Evolutionary conservation across 2,113 vertebrate species (phyloP), one percentile per base, ranked within the genome.

Genomic region (Peromyscus maniculatus): DNA sequence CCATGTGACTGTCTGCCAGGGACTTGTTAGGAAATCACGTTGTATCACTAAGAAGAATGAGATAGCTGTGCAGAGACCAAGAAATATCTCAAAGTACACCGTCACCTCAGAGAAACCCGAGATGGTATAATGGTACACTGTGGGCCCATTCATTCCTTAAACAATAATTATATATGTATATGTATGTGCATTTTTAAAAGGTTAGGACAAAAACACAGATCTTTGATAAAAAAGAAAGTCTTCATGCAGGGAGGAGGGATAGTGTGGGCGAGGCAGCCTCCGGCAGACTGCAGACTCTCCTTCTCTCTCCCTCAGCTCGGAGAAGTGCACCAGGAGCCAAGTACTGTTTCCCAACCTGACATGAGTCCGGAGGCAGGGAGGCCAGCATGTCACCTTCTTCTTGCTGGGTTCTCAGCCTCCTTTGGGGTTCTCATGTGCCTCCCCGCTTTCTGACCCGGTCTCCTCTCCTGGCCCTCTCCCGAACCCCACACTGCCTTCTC

Each of bases 131-230:
- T 43, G 39, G 89, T 43, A 71, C 78, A 55, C 64, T 19, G 67
- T 43, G 28, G 31, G 74, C 36, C 66, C 82, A 7, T 36, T 80
- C 66, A 89, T 66, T 93, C 78, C 64, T 91, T n/a, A 91, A 96
- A 87, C 77, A 80, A 86, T 80, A 57, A 79, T 93, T 93, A 92
- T 16, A 31, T 74, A 62, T 94, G 64, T 28, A 64, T 89, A 95
- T 83, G 46, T n/a, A 82, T 89, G 84, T 92, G 67, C 72, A 67
- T 95, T 92, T 77, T 93, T 77, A 90, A 97, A 96, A 96, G 71
- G 71, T 93, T 91, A 90, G 69, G 36, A 96, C 84, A 92, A 92
- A 96, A 96, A 83, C 83, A 93, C 31, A 93, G 31, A 82, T 82
- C 33, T 74, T 72, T 86, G 87, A 64, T n/a, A 52, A 91, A 67